Conservation (phyloP, 1,140 invertebrate genomes). For the Zaprionus taronus region DNA sequence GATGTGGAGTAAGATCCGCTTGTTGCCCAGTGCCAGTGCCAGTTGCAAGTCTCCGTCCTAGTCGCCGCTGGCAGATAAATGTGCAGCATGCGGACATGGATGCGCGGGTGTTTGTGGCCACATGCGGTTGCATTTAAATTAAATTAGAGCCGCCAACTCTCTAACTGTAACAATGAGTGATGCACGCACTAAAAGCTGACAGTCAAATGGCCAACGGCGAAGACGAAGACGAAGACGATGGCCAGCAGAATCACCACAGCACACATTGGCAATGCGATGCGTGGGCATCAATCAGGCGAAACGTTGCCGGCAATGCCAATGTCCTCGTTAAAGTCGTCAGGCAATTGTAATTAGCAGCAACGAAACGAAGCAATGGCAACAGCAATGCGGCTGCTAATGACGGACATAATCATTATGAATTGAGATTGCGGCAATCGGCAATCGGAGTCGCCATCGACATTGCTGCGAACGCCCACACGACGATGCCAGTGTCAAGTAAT, state of each 20-base stretch:
- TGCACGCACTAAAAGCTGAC: slow-evolving; percentile 78
- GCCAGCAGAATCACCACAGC: slow-evolving; percentile 17
- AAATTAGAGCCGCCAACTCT: slow-evolving; percentile 79
- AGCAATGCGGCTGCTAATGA: slow-evolving; percentile 43
- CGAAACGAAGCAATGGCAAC: slow-evolving; percentile 5
- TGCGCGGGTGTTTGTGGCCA: slow-evolving; percentile 59
- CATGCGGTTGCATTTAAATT: slow-evolving; percentile 75
- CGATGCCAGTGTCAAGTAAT: slow-evolving; percentile 67
- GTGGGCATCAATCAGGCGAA: slow-evolving; percentile 62
- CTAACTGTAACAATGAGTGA: slow-evolving; percentile 83
- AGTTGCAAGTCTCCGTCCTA: not conserved
- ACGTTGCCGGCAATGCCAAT: slow-evolving; percentile 34
- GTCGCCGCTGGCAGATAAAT: slow-evolving; percentile 66
- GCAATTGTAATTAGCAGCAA: slow-evolving; percentile 67
- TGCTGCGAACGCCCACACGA: slow-evolving; percentile 57
- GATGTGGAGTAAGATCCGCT: slow-evolving; percentile 63
- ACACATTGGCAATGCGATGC: slow-evolving; percentile 59
- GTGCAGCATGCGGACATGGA: slow-evolving; percentile 36
- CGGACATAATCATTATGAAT: slow-evolving; percentile 66
- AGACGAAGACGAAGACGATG: not conserved
- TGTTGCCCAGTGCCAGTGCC: slow-evolving; percentile 38
- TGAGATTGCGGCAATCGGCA: slow-evolving; percentile 60
- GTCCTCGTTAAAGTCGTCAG: slow-evolving; percentile 47
- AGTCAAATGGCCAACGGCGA: slow-evolving; percentile 48
- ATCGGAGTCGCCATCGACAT: slow-evolving; percentile 21